phyloP scores from a whole-genome alignment of 2,113 vertebrate species.

The Rhynchomys soricoides region DNA sequence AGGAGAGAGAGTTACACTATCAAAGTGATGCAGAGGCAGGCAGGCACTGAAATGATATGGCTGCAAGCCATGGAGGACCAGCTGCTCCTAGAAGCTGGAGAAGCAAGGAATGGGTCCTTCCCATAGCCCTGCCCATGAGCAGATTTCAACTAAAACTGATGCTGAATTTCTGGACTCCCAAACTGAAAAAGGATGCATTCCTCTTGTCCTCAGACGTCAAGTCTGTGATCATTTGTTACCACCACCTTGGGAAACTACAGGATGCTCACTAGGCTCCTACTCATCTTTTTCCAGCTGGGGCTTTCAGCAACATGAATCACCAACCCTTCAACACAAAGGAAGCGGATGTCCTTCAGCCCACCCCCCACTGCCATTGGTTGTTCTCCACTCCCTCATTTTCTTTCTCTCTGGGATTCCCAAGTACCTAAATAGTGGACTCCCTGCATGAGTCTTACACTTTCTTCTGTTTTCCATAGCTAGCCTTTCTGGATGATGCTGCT shows the following conservation, averaged over 20 bases:
- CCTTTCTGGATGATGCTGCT: constrained; percentile 39
- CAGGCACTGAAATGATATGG: neutral
- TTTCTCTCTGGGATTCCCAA: no score
- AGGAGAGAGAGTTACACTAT: neutral
- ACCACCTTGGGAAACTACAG: neutral
- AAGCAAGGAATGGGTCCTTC: neutral
- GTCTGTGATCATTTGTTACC: neutral
- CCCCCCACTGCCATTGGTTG: accelerated
- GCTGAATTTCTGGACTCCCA: neutral
- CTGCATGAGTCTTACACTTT: neutral
- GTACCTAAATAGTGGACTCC: neutral
- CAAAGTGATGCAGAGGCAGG: neutral
- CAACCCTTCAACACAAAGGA: neutral
- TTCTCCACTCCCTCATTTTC: neutral
- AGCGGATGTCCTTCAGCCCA: neutral
- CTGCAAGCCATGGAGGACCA: neutral
- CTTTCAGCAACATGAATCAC: accelerated
- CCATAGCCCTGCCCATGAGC: neutral
- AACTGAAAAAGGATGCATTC: neutral
- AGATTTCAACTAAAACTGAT: neutral
- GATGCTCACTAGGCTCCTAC: neutral
- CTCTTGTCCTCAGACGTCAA: neutral
- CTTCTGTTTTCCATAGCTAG: neutral
- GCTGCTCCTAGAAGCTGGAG: neutral
- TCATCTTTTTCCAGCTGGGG: neutral